Evolutionary conservation across 1,140 invertebrate species (phyloP).

Genomic region (Drepana arcuata): DNA sequence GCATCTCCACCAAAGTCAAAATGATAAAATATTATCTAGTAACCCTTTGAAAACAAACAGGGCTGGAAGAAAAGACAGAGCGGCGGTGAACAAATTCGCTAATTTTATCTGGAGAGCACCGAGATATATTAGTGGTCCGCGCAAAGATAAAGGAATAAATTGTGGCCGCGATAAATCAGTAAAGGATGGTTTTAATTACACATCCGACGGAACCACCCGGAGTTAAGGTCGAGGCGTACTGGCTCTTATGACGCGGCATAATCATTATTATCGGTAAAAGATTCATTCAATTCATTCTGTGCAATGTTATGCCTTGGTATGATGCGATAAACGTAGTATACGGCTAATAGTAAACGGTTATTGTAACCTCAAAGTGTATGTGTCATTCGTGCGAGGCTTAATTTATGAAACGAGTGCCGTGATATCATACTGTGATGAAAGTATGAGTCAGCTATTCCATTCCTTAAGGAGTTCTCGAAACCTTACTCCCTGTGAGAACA

Average conservation of each 20-base stretch:
- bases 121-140: slow-evolving; percentile 66
- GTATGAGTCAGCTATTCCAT: too few species aligned
- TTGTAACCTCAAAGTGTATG: too few species aligned
- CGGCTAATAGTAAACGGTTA: too few species aligned
- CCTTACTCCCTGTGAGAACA: too few species aligned
- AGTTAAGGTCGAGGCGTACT: slow-evolving; percentile 15
- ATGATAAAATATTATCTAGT: slow-evolving; percentile 34
- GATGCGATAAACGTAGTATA: too few species aligned
- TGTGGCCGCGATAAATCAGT: slow-evolving; percentile 66
- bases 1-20: slow-evolving; percentile 29
- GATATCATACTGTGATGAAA: too few species aligned
- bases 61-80: slow-evolving; percentile 22
- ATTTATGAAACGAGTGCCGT: too few species aligned
- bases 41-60: slow-evolving; percentile 45
- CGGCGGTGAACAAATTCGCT: slow-evolving; percentile 49
- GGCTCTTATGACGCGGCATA: slow-evolving; percentile 11
- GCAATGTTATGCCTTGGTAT: too few species aligned
- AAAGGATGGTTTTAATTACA: slow-evolving; percentile 68
- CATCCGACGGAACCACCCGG: slow-evolving; percentile 35
- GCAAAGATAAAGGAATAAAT: slow-evolving; percentile 69
- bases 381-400: too few species aligned
- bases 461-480: too few species aligned
- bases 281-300: too few species aligned
- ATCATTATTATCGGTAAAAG: too few species aligned
- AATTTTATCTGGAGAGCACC: slow-evolving; percentile 64